Conservation (phyloP, 2,113 vertebrate genomes). For the Okapia johnstoni region DNA sequence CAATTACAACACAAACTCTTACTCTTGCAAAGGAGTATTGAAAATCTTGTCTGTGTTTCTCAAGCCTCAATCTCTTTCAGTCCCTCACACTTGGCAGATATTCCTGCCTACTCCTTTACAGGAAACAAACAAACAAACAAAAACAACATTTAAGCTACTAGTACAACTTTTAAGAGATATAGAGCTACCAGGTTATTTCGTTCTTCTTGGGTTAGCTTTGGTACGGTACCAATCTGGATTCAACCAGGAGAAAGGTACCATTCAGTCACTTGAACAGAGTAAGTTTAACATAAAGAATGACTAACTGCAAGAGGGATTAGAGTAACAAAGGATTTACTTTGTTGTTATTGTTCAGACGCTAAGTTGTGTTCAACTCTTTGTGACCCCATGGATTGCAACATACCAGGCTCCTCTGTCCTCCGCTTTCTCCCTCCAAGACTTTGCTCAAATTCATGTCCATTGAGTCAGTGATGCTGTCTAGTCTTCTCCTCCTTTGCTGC, state of each 20-base stretch:
- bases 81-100: background rate
- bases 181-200: background rate
- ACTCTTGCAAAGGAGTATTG: background rate
- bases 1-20: background rate
- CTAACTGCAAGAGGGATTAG: background rate
- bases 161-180: background rate
- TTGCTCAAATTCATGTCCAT: background rate
- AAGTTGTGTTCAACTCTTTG: background rate
- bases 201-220: background rate
- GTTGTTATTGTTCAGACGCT: background rate
- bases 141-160: background rate
- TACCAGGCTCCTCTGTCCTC: background rate
- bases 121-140: background rate
- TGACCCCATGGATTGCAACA: background rate
- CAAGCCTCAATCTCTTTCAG: background rate
- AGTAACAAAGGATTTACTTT: background rate
- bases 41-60: background rate
- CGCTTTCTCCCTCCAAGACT: background rate
- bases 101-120: background rate
- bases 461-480: background rate
- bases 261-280: background rate
- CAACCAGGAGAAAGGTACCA: background rate
- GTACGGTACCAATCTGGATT: background rate
- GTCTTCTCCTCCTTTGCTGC: background rate
- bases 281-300: background rate